Conservation (phyloP, 2,888 invertebrate species). For the Aspidiotus rigidus region DNA sequence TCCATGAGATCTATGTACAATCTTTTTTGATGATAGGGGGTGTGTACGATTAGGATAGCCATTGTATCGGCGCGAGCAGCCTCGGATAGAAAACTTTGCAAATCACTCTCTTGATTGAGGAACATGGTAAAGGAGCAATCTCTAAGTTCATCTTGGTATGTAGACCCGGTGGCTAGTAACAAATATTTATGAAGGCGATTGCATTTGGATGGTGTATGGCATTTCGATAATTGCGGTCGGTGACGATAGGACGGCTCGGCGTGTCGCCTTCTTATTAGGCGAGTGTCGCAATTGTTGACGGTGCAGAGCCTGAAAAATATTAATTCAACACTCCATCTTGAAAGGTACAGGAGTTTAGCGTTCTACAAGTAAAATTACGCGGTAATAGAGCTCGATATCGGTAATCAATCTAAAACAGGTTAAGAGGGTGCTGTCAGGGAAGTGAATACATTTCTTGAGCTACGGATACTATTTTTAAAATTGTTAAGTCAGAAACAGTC, state of each 20-base stretch:
- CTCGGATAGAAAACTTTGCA: conserved; percentile 17
- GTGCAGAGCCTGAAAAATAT: too few relatives aligned
- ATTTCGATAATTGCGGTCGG: conserved; percentile 27
- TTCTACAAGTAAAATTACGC: too few relatives aligned
- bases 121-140: conserved; percentile 32
- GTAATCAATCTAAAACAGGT: too few relatives aligned
- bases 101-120: conserved; percentile 21
- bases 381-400: too few relatives aligned
- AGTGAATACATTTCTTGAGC: too few relatives aligned
- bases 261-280: neutral
- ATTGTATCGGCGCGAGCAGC: neutral
- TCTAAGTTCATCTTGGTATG: conserved; percentile 31
- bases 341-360: too few relatives aligned
- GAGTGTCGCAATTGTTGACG: neutral
- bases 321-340: too few relatives aligned
- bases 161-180: conserved; percentile 32
- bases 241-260: conserved; percentile 21
- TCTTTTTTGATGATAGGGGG: conserved; percentile 23
- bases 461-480: too few relatives aligned
- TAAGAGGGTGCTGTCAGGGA: too few relatives aligned
- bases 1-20: conserved; percentile 35
- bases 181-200: conserved; percentile 28
- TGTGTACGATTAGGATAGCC: conserved; percentile 34
- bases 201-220: conserved; percentile 17
- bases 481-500: too few relatives aligned